phyloP scores from a whole-genome alignment of 2,888 invertebrate species.

The Ferdinandea cuprea region DNA sequence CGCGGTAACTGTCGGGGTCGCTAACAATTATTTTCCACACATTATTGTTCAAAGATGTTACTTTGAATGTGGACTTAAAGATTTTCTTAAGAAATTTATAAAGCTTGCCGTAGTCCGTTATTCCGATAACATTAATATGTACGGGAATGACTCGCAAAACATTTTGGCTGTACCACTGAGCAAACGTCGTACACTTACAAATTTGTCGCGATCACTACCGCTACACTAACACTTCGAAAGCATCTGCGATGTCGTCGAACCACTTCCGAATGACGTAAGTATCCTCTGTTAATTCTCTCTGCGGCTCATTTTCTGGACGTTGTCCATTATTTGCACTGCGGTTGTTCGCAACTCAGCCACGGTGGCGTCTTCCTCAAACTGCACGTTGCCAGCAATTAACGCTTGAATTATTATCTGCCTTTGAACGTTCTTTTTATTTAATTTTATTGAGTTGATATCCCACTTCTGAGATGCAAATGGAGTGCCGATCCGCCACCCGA shows the following conservation, averaged over 20 bases:
- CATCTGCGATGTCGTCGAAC: neutral
- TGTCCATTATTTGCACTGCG: neutral
- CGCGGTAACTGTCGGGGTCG: no score
- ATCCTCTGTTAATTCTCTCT: neutral
- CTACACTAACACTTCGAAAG: neutral
- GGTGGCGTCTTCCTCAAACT: neutral
- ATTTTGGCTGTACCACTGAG: conserved; percentile 21
- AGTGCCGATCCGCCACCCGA: no score
- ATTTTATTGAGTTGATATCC: neutral
- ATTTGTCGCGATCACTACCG: neutral
- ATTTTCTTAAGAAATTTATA: no score
- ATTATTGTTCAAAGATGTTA: no score
- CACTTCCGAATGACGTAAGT: neutral
- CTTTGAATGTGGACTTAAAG: no score
- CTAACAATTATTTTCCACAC: no score
- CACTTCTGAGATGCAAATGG: neutral
- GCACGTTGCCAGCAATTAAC: neutral
- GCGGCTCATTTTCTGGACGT: neutral
- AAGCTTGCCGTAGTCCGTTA: no score
- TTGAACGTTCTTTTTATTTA: neutral
- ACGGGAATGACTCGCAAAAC: no score
- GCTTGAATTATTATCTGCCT: neutral
- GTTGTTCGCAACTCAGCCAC: neutral
- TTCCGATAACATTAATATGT: no score
- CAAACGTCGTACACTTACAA: conserved; percentile 1